A percentile compares a stretch with the other conserved stretches of the same genome.
Conservation (phyloP, 2,888 invertebrate species). For the Cosmia trapezina region DNA sequence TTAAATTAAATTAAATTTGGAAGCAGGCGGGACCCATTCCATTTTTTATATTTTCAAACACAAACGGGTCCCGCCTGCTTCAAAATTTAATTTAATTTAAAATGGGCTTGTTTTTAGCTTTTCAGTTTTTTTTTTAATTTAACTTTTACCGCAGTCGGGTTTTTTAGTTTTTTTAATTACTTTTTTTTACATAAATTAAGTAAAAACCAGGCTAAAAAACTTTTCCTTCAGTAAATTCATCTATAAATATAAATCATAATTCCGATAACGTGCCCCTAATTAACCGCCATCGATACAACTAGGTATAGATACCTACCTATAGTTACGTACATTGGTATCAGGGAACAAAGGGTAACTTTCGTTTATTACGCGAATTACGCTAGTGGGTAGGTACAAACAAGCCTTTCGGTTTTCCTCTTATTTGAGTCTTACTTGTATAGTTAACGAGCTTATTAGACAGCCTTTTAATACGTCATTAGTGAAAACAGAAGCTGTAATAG, state of each 20-base stretch:
- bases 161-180: too few relatives aligned
- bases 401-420: slow-evolving; percentile 68
- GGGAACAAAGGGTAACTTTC: slow-evolving; percentile 76
- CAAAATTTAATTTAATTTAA: too few relatives aligned
- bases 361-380: slow-evolving; percentile 74
- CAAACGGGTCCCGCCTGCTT: too few relatives aligned
- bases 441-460: slow-evolving; percentile 80
- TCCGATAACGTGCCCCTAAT: background rate
- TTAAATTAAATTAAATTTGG: too few relatives aligned
- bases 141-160: too few relatives aligned
- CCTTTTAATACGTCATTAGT: slow-evolving; percentile 69
- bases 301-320: background rate
- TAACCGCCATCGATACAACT: slow-evolving; percentile 1
- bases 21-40: too few relatives aligned
- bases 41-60: too few relatives aligned
- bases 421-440: slow-evolving; percentile 68
- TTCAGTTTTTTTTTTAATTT: too few relatives aligned
- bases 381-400: slow-evolving; percentile 57
- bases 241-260: slow-evolving; percentile 6
- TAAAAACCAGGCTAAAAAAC: background rate
- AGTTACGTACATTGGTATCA: slow-evolving; percentile 27
- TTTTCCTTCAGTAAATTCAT: background rate
- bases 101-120: too few relatives aligned
- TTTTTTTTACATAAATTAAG: background rate
- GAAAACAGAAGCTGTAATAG: slow-evolving; percentile 1